Evolutionary conservation across 2,888 invertebrate genomes (phyloP).

Genomic region (Syrista parreyssii): DNA sequence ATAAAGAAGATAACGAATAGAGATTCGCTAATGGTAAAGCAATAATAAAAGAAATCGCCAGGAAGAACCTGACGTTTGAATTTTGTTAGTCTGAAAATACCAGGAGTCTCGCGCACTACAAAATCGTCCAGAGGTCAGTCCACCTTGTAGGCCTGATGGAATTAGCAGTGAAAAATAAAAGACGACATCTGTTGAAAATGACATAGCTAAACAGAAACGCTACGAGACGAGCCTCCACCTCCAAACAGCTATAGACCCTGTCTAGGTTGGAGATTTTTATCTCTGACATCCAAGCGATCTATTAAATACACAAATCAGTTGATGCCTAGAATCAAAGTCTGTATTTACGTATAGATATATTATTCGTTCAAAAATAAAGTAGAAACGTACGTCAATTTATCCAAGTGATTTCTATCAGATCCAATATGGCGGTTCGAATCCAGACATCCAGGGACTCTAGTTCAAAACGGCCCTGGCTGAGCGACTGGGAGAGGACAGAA

Average conservation of each 20-base stretch:
- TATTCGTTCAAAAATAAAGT: neutral
- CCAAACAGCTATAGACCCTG: neutral
- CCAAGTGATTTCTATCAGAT: neutral
- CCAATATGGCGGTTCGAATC: neutral
- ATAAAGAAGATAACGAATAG: neutral
- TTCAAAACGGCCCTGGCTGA: neutral
- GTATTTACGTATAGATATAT: neutral
- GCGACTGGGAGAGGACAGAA: neutral
- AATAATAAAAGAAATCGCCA: neutral
- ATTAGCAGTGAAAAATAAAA: slow-evolving; percentile 6
- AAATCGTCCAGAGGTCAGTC: slow-evolving; percentile 1
- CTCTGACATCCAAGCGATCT: neutral
- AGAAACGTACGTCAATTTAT: neutral
- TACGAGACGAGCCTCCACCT: neutral
- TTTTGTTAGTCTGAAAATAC: neutral
- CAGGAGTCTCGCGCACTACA: neutral
- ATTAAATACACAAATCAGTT: neutral
- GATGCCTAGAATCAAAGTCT: neutral
- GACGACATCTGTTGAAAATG: neutral
- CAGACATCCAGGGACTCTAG: neutral
- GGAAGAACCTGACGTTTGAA: neutral
- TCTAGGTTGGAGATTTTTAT: neutral
- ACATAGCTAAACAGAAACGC: neutral
- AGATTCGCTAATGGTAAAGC: neutral
- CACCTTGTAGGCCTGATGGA: slow-evolving; percentile 2